These are phyloP conservation scores for Callospermophilus lateralis DNA, from an alignment of 2,113 vertebrate species.

Conservation along the genomic window DNA sequence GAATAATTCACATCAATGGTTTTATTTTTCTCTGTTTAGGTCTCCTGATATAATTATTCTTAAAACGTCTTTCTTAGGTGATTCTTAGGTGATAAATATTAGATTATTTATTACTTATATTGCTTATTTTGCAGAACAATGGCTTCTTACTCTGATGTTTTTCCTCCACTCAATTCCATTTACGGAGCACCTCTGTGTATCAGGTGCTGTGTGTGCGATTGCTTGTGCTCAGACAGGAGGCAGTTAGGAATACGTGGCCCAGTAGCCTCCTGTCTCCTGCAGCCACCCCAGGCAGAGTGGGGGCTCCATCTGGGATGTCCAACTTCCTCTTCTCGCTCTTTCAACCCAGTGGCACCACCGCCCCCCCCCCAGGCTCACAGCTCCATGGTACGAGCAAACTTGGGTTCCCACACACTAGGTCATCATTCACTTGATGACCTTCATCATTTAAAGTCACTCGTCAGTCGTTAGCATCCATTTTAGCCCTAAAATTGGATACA, in stretches of 20 bases:
- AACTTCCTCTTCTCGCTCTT: rapidly evolving
- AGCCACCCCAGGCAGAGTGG: neutral
- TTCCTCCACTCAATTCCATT: too few relatives aligned
- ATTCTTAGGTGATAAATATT: neutral
- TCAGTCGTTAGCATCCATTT: neutral
- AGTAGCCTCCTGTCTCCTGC: neutral
- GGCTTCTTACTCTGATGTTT: neutral
- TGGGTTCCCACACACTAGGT: neutral
- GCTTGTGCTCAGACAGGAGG: neutral
- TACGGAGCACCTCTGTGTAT: rapidly evolving
- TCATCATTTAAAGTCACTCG: neutral
- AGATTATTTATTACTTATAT: neutral
- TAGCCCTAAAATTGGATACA: neutral
- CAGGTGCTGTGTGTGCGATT: rapidly evolving
- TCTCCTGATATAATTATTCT: neutral
- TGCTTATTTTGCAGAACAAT: neutral
- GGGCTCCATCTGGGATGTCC: rapidly evolving
- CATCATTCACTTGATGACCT: neutral
- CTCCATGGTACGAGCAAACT: rapidly evolving
- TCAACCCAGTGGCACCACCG: rapidly evolving
- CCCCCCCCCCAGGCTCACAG: rapidly evolving
- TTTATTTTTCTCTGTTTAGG: neutral
- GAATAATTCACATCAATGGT: neutral
- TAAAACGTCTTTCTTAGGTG: too few relatives aligned
- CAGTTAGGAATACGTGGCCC: neutral